Base-by-base conservation (phyloP, 1,140 invertebrate genomes). In the Sycophila sp. region DNA sequence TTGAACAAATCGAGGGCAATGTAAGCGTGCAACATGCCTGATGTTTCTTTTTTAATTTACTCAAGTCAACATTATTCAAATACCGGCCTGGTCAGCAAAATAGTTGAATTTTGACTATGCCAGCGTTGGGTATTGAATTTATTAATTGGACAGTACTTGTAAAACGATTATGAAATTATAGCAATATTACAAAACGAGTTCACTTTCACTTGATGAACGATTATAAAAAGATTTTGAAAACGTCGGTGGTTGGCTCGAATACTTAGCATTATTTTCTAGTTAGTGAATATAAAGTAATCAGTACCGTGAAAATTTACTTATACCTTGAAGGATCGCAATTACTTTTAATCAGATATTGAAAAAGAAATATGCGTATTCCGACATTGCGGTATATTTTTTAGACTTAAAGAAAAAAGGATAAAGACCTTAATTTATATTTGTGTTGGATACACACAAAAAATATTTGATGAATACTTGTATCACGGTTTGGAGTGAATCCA, bases 41-140 rank as follows among this genome's bases (percentile, higher is more conserved):
- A n/a, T n/a, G n/a, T n/a, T n/a, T n/a, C n/a, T n/a, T 30, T 72
- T 74, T 70, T 72, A 75, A 75, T 71, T 70, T 69, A 75, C 72
- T 79, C 78, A 79, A 80, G 78, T 80, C 78, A 80, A 72, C 71
- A 67, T 71, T 71, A 63, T 64, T 73, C 73, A 45, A 22, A 70
- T 58, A 64, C 51, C 47, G 38, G 68, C n/a, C 58, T 58, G 58
- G 22, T 47, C 19, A 17, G 17, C 22, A 64, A 36, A 63, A 67
- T 6, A 68, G n/a, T n/a, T 36, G 10, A 19, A 69, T 28, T 32
- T n/a, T 36, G 10, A 19, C 62, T 28, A 30, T 70, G 47, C 22
- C 51, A 58, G 24, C 15, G 22, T 28, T 69, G 38, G n/a, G 42
- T 62, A 62, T 51, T 17, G 13, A 69, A 34, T 56, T 63, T 69